Evolutionary conservation across 2,888 invertebrate genomes (phyloP), one percentile per base, ranked within the genome.

Genomic region (Andrena dorsata): DNA sequence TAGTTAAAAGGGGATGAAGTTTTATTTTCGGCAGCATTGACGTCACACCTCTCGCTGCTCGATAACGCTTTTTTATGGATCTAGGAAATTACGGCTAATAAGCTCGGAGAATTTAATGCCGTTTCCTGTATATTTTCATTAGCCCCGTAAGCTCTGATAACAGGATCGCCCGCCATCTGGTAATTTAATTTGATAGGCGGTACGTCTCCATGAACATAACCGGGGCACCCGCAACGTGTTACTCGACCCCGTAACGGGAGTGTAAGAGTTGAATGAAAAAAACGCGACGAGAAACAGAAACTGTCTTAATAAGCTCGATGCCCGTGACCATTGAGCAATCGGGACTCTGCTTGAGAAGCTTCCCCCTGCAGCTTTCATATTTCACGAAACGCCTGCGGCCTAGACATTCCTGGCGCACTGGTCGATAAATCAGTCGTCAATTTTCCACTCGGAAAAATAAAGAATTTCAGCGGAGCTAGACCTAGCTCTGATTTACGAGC

Each of bases 401-500:
- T 68, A 49, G 66, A 70, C 70, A 77, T 74, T 80, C 63, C 30
- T 20, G 10, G n/a, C 66, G 56, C 74, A 83, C 60, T 60, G 56
- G 70, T 23, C 74, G 74, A 81, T 85, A 80, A 85, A 85, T 85
- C 78, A 86, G 64, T 70, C 73, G 56, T 58, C 76, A 49, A 77
- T 79, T 82, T 79, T 78, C 63, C 60, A 47, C 35, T 28, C 64
- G 76, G 82, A 80, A 88, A 80, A 84, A 86, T 83, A 77, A 81
- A 87, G 80, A 81, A 20, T 61, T 70, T 28, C 65, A 58, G 51
- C 61, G 53, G 66, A 28, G 35, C 41, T 47, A 75, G 75, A 77
- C 68, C 68, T 53, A 49, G 26, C 30, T 65, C 49, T 86, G 82
- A 86, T 87, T 87, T 85, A 87, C 79, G 85, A 81, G 73, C 72